Conservation (phyloP, 1,140 invertebrate genomes). For the Nasonia vitripennis region DNA sequence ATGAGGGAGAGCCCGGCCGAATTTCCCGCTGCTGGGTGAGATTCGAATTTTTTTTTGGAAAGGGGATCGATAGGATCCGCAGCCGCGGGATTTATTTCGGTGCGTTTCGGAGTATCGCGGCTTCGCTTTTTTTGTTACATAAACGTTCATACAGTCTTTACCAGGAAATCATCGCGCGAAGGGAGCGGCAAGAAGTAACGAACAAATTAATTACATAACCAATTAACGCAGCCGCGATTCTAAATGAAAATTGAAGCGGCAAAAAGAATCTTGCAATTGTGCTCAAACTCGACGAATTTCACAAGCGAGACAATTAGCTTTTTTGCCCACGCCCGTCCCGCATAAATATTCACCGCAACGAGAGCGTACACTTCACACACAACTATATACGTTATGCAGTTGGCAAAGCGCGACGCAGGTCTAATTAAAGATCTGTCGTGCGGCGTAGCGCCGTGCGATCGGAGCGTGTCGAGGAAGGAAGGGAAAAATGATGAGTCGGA, state of each 20-base stretch:
- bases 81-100: not conserved
- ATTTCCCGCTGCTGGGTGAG: not conserved
- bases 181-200: no score
- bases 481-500: conserved; percentile 37
- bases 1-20: not conserved
- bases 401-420: not conserved
- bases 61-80: not conserved
- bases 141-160: no score
- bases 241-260: not conserved
- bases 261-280: not conserved
- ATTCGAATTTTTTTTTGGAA: conserved; percentile 43
- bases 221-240: no score
- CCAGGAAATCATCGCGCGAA: no score
- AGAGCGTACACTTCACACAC: not conserved
- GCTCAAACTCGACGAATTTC: not conserved
- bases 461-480: conserved; percentile 22
- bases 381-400: not conserved
- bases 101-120: not conserved
- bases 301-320: not conserved
- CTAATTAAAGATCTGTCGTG: conserved; percentile 19
- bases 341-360: not conserved
- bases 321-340: not conserved
- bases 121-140: no score
- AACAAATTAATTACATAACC: no score
- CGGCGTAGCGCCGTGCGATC: not conserved